Conservation (phyloP, 2,113 vertebrate genomes). For the Cynoglossus semilaevis region DNA sequence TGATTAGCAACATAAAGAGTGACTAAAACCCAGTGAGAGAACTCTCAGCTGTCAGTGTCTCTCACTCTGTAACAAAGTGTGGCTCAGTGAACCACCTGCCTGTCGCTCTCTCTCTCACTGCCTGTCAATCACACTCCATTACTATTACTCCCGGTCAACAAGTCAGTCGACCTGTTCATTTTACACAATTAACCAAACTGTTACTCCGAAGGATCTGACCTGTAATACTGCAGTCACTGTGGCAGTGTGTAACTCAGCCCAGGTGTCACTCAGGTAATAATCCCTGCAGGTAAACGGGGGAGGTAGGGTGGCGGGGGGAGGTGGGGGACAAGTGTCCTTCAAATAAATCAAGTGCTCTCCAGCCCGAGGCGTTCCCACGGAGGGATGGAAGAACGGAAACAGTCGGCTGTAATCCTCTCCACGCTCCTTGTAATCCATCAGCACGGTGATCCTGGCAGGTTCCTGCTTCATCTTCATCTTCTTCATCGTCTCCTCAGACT, state of each 20-base stretch:
- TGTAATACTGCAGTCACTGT: constrained; percentile 14
- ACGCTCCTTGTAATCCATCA: constrained; percentile 41
- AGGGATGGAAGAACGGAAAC: constrained; percentile 27
- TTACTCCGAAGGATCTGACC: constrained; percentile 31
- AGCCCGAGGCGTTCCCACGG: constrained; percentile 13
- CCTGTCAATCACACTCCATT: background rate
- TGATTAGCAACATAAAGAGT: background rate
- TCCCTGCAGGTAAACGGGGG: constrained; percentile 33
- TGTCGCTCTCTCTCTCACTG: background rate
- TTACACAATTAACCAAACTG: background rate
- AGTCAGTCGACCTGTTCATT: background rate
- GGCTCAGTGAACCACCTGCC: background rate
- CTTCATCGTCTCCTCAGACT: constrained; percentile 15
- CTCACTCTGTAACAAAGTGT: background rate
- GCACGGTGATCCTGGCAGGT: constrained; percentile 24
- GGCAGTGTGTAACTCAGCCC: constrained; percentile 2
- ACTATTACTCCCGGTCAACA: background rate
- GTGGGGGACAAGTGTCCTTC: constrained; percentile 8
- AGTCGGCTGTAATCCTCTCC: constrained; percentile 27
- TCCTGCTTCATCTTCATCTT: constrained; percentile 23
- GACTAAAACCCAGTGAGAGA: too few species aligned
- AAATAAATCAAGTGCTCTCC: constrained; percentile 31
- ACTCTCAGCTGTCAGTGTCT: background rate
- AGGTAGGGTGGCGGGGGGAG: too few species aligned
- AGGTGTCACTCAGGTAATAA: constrained; percentile 56